These are phyloP conservation scores for Tupaia chinensis DNA, from an alignment of 2,113 vertebrate species.

Conservation along the genomic window DNA sequence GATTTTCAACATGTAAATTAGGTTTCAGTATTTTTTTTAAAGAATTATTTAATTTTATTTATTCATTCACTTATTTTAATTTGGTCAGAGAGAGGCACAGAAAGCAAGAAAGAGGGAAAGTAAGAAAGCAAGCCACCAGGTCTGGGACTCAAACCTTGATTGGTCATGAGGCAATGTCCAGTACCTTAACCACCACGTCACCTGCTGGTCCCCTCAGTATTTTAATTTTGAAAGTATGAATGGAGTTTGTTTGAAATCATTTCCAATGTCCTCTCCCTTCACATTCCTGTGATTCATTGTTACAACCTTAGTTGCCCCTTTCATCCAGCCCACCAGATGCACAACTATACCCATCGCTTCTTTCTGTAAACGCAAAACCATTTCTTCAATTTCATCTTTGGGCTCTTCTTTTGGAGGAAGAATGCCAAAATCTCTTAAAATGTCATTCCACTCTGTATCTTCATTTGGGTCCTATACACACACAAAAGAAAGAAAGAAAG, in stretches of 20 bases:
- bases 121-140: too few species aligned
- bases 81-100: too few species aligned
- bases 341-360: constrained; percentile 82
- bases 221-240: not conserved
- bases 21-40: too few species aligned
- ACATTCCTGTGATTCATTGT: not conserved
- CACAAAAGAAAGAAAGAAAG: constrained; percentile 29
- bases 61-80: too few species aligned
- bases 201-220: not conserved
- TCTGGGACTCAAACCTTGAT: too few species aligned
- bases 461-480: constrained; percentile 85
- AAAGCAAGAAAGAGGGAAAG: too few species aligned
- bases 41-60: too few species aligned
- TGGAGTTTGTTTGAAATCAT: not conserved
- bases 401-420: constrained; percentile 86
- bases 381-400: constrained; percentile 86
- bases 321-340: constrained; percentile 6
- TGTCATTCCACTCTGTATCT: constrained; percentile 88
- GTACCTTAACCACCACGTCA: too few species aligned
- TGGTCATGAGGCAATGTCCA: too few species aligned
- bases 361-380: constrained; percentile 83
- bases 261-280: not conserved
- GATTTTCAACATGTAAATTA: constrained; percentile 3
- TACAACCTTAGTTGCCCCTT: not conserved
- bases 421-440: constrained; percentile 85